phyloP scores from a whole-genome alignment of 2,888 invertebrate species.

The Eilema caniola region DNA sequence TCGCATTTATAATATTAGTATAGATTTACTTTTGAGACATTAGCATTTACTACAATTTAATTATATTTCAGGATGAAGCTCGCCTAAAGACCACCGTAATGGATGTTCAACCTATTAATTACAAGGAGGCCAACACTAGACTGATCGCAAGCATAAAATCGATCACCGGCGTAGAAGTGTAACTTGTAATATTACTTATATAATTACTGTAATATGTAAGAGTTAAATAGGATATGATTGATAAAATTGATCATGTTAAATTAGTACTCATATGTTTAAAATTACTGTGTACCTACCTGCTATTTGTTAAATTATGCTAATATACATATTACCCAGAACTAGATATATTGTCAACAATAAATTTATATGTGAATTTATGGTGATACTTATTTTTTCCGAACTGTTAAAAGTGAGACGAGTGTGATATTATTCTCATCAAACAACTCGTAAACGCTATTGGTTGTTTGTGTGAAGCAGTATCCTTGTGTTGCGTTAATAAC shows the following conservation, averaged over 20 bases:
- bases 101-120: slow-evolving; percentile 90
- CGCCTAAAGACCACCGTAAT: slow-evolving; percentile 92
- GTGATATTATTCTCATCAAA: too few relatives aligned
- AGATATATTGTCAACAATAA: slow-evolving; percentile 11
- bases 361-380: not conserved
- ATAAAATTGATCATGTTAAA: slow-evolving; percentile 42
- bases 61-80: slow-evolving; percentile 90
- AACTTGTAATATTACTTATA: slow-evolving; percentile 21
- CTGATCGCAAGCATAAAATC: slow-evolving; percentile 91
- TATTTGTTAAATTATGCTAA: slow-evolving; percentile 34
- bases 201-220: not conserved
- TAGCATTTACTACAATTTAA: not conserved
- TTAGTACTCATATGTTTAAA: slow-evolving; percentile 18
- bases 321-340: slow-evolving; percentile 9
- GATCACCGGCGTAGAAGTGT: slow-evolving; percentile 86
- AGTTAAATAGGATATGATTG: slow-evolving; percentile 24
- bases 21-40: too few relatives aligned
- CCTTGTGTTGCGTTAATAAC: too few relatives aligned
- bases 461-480: too few relatives aligned
- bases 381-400: not conserved
- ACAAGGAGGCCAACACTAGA: slow-evolving; percentile 91
- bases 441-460: too few relatives aligned
- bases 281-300: slow-evolving; percentile 1
- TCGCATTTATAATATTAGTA: too few relatives aligned
- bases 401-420: too few relatives aligned